Evolutionary conservation across 1,140 invertebrate genomes (phyloP).

Genomic region (Drosophila obscura): DNA sequence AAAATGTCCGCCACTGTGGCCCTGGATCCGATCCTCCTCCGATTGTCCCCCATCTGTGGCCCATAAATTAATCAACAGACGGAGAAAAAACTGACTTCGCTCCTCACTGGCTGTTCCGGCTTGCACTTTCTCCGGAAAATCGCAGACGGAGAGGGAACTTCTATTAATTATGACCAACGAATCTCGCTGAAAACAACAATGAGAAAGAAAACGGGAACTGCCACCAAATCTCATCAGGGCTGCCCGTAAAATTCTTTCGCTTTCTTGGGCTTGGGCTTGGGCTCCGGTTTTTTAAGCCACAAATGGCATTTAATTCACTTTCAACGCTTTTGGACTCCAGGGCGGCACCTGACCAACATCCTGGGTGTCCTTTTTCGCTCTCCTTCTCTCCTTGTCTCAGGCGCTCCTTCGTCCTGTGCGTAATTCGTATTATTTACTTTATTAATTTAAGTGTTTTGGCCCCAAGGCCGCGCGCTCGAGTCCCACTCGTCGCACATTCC

Average conservation of each 20-base stretch:
- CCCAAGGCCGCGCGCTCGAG: conserved; percentile 28
- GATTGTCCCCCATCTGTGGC: not conserved
- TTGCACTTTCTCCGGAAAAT: conserved; percentile 5
- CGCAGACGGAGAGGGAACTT: not conserved
- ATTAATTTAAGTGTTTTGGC: conserved; percentile 82
- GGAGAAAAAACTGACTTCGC: conserved; percentile 19
- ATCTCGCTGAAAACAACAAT: not conserved
- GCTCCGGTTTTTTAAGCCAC: conserved; percentile 60
- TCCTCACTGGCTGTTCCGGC: conserved; percentile 9
- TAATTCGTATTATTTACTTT: conserved; percentile 81
- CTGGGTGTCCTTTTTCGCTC: conserved; percentile 14
- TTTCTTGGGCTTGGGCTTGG: conserved; percentile 20
- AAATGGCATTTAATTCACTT: conserved; percentile 81
- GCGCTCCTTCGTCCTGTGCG: conserved; percentile 31
- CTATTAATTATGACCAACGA: too few relatives aligned
- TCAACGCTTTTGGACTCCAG: conserved; percentile 47
- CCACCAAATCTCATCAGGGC: conserved; percentile 19
- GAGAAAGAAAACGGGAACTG: conserved; percentile 8
- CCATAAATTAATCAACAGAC: conserved; percentile 75
- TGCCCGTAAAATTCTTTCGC: conserved; percentile 21
- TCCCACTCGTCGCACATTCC: conserved; percentile 1
- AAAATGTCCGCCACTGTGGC: conserved; percentile 31
- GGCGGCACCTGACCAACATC: conserved; percentile 37
- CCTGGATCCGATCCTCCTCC: not conserved
- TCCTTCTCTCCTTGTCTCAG: not conserved